Evolutionary conservation across 1,140 invertebrate genomes (phyloP), one percentile per base, ranked within the genome.

Genomic region (Drosophila tani): DNA sequence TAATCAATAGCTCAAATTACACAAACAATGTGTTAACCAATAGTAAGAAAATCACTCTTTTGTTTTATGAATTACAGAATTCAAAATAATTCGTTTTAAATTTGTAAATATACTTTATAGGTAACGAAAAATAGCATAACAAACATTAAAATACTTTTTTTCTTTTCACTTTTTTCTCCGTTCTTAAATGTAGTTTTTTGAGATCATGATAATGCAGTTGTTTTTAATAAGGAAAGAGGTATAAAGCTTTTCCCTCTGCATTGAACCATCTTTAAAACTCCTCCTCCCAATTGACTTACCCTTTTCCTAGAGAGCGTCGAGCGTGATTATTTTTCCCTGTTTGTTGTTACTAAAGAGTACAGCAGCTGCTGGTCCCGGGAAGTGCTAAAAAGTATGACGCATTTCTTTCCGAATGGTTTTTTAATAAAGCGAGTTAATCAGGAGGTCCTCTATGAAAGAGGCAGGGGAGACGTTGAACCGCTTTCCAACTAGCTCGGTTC

Each of bases 371-470:
- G 73, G 60, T 55, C 73, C 32, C 60, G 27, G 62, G 71, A 69
- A 79, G 76, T 79, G 76, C 76, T 79, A 79, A 79, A 79, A 71
- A 79, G 76, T 79, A 79, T 79, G 69, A 64, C 71, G 75, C 80
- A 64, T 82, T 85, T 75, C 69, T 75, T 67, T 66, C 57, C 67
- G 83, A 80, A 87, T 86, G 83, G 81, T 88, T 88, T 88, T 87
- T 87, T 88, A 90, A 88, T 88, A 90, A 84, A 79, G 85, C 81
- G 75, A 84, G 90, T 88, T 88, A 88, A 88, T 88, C 81, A 90
- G 81, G 29, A 65, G 35, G 51, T 55, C 49, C 55, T 59, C 46
- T 51, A 45, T 43, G 40, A 60, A 57, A 57, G 29, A 41, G 43
- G 24, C n/a, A 59, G 27, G 38, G 40, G 3, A 40, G 43, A 38